Conservation (phyloP, 2,888 invertebrate genomes). For the Synergus gifuensis region DNA sequence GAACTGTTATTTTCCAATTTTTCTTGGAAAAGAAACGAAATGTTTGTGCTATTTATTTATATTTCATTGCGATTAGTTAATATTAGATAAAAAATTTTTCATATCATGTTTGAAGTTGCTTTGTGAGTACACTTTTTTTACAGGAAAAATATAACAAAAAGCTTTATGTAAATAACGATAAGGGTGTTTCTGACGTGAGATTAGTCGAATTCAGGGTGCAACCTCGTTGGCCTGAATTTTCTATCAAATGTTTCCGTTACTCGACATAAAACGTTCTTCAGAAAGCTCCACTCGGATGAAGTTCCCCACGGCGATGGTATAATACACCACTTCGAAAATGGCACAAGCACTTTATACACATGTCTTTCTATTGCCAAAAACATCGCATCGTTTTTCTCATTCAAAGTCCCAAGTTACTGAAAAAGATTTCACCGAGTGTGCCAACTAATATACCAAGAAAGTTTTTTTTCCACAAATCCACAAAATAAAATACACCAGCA, state of each 20-base stretch:
- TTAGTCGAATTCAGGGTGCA: constrained; percentile 29
- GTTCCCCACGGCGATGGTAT: constrained; percentile 11
- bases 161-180: constrained; percentile 20
- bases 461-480: neutral
- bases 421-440: neutral
- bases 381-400: neutral
- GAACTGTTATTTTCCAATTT: neutral
- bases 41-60: neutral
- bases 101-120: neutral
- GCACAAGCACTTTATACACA: constrained; percentile 15
- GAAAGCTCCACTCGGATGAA: constrained; percentile 8
- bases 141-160: neutral
- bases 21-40: neutral
- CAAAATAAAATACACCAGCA: neutral
- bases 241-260: constrained; percentile 37
- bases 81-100: neutral
- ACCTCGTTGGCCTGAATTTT: constrained; percentile 38
- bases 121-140: constrained; percentile 8
- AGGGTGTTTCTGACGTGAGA: constrained; percentile 24
- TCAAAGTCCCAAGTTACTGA: neutral
- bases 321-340: constrained; percentile 9
- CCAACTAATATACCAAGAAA: neutral
- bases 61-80: neutral
- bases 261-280: constrained; percentile 26
- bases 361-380: constrained; percentile 19